These are phyloP conservation scores for Polypedilum pembai DNA, from an alignment of 1,140 invertebrate genomes.

Conservation along the genomic window DNA sequence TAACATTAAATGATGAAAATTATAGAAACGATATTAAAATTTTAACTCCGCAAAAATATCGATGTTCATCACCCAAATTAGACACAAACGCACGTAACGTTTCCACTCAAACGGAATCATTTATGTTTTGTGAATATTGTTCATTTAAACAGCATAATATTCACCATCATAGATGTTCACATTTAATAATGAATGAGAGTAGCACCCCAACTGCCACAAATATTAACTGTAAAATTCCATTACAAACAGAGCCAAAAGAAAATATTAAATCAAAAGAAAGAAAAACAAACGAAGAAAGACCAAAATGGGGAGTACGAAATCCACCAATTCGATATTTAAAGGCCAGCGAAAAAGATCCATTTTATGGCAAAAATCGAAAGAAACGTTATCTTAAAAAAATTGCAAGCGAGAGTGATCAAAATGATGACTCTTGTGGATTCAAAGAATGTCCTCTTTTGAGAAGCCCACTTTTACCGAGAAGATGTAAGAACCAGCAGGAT, in stretches of 20 bases:
- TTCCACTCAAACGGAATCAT: not conserved
- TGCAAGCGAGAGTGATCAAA: not conserved
- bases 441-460: not conserved
- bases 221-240: not conserved
- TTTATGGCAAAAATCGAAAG: conserved; percentile 39
- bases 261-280: conserved; percentile 30
- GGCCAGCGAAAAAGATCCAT: conserved; percentile 55
- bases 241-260: not conserved
- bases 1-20: not conserved
- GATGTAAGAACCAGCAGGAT: not conserved
- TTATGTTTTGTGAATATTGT: conserved; percentile 14
- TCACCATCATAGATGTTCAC: not conserved
- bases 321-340: conserved; percentile 54
- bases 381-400: not conserved
- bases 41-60: conserved; percentile 15
- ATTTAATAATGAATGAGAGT: not conserved
- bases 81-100: not conserved
- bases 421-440: not conserved
- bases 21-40: not conserved
- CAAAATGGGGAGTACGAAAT: conserved; percentile 49
- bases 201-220: not conserved
- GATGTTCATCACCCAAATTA: not conserved
- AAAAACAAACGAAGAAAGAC: conserved; percentile 41
- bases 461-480: not conserved
- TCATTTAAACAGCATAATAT: not conserved